A percentile compares a stretch with the other conserved stretches of the same genome.
These are phyloP conservation scores for Aphodius sticticus DNA, from an alignment of 2,888 invertebrate species.

Conservation along the genomic window DNA sequence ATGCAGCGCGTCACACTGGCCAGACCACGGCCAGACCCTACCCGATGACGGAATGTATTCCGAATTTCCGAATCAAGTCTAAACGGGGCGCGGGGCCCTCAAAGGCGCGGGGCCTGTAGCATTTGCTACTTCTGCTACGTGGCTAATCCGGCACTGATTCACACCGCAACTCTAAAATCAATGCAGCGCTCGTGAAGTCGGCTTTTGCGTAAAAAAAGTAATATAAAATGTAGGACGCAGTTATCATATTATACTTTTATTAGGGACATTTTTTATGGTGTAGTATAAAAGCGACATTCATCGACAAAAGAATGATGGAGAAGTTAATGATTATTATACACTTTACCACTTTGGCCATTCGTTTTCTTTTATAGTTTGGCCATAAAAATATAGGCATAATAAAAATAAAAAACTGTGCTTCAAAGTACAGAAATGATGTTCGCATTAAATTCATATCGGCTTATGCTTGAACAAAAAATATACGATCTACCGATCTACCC, in stretches of 20 bases:
- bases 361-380: background rate
- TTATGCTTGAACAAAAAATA: too few relatives aligned
- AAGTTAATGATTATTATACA: background rate
- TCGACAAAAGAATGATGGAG: background rate
- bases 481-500: too few relatives aligned
- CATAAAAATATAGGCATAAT: background rate
- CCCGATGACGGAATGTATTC: too few relatives aligned
- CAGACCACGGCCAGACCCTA: too few relatives aligned
- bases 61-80: too few relatives aligned
- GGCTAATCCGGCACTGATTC: too few relatives aligned
- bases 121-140: too few relatives aligned
- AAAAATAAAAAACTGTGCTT: background rate
- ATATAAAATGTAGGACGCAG: background rate
- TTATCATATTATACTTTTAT: background rate
- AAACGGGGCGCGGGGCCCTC: too few relatives aligned
- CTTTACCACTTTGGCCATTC: background rate
- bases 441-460: background rate
- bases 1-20: too few relatives aligned
- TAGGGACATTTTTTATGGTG: background rate
- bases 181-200: background rate
- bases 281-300: background rate
- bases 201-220: background rate
- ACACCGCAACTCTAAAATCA: background rate
- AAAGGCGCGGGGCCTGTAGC: too few relatives aligned
- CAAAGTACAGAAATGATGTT: background rate